Conservation (phyloP, 2,113 vertebrate genomes). For the Mirza zaza region DNA sequence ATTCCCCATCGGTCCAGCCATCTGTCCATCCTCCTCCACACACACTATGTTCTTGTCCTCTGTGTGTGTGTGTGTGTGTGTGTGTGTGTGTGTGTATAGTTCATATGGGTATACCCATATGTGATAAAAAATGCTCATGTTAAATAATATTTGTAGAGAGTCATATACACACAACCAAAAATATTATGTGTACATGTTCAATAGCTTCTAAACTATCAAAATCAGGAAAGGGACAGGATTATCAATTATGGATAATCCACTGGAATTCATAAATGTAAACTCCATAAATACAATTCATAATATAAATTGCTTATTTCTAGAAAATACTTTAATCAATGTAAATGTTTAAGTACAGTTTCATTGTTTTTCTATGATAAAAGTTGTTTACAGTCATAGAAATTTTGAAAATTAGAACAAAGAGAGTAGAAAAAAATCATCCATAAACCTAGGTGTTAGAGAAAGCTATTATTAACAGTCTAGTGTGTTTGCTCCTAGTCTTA, state of each 20-base stretch:
- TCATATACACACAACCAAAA: not conserved
- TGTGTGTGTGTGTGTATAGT: not conserved
- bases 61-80: not conserved
- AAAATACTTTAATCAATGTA: slow-evolving; percentile 1
- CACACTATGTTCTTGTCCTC: not conserved
- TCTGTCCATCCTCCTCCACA: not conserved
- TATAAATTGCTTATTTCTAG: not conserved
- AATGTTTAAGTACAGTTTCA: not conserved
- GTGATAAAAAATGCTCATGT: not conserved
- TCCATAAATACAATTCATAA: not conserved
- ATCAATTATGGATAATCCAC: not conserved
- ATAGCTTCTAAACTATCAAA: slow-evolving; percentile 26
- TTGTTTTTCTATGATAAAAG: not conserved
- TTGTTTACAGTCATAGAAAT: not conserved
- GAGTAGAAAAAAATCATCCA: not conserved
- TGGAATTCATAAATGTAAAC: not conserved
- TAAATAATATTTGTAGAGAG: not conserved
- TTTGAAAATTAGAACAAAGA: not conserved
- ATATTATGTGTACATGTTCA: not conserved
- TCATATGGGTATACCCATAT: not conserved
- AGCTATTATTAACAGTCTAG: not conserved
- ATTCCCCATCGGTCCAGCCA: not conserved
- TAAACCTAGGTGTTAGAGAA: not conserved
- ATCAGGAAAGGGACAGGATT: not conserved
- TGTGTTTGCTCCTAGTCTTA: not conserved